phyloP scores from a whole-genome alignment of 2,797 vertebrate species.

The Phylloscopus collybita region DNA sequence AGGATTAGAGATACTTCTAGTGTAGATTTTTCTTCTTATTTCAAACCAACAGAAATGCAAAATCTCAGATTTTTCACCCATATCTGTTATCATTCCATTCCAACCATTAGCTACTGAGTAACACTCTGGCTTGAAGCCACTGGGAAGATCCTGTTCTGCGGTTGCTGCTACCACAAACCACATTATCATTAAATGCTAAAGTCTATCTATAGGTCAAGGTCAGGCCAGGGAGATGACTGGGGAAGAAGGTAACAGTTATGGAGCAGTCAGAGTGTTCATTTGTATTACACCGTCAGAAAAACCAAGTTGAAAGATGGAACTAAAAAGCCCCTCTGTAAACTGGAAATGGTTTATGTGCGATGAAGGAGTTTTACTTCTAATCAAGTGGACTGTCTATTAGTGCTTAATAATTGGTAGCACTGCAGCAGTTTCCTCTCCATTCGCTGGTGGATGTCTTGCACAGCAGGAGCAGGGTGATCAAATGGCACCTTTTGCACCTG shows the following conservation, averaged over 20 bases:
- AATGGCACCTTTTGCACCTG: neutral
- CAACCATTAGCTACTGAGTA: conserved; percentile 76
- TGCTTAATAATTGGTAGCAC: neutral
- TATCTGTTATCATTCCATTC: conserved; percentile 64
- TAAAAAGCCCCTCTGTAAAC: neutral
- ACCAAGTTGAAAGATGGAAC: neutral
- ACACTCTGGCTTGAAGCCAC: conserved; percentile 64
- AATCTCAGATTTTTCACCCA: conserved; percentile 17
- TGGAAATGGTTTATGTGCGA: neutral
- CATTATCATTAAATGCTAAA: conserved; percentile 71
- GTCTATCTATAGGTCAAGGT: conserved; percentile 79
- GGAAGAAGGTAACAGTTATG: conserved; percentile 14
- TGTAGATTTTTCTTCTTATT: conserved; percentile 14
- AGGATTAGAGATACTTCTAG: neutral
- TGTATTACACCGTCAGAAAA: neutral
- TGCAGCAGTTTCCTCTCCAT: neutral
- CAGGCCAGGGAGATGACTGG: conserved; percentile 41
- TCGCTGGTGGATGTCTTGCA: accelerated
- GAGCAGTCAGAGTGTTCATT: neutral
- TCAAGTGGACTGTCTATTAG: neutral
- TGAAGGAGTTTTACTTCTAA: neutral
- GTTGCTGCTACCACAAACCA: conserved; percentile 79
- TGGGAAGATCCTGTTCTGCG: conserved; percentile 79
- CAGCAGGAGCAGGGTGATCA: neutral
- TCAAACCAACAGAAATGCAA: conserved; percentile 31